phyloP scores from a whole-genome alignment of 2,113 vertebrate species.

The Sebastes fasciatus region DNA sequence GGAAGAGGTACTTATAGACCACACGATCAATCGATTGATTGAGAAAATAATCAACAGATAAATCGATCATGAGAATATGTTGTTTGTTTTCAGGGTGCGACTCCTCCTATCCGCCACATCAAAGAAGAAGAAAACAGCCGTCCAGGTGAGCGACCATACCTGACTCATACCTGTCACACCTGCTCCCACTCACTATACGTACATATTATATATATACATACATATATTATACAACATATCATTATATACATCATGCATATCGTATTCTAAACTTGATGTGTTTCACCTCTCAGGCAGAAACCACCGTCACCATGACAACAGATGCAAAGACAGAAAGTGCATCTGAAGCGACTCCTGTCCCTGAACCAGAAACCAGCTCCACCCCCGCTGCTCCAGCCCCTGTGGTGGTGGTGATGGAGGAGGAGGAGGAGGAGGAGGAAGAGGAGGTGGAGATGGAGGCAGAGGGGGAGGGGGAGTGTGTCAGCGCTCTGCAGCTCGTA shows the following conservation, averaged over 20 bases:
- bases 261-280: background rate
- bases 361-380: background rate
- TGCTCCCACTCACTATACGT: background rate
- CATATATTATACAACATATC: no score
- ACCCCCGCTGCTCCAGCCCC: constrained; percentile 12
- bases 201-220: no score
- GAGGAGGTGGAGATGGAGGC: constrained; percentile 84
- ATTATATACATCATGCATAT: background rate
- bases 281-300: constrained; percentile 27
- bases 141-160: constrained; percentile 57
- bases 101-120: constrained; percentile 76
- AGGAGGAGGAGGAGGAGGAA: constrained; percentile 78
- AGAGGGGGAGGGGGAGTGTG: constrained; percentile 87
- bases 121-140: constrained; percentile 69
- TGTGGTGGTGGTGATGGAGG: constrained; percentile 18
- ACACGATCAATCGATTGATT: no score
- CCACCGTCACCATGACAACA: constrained; percentile 14
- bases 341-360: background rate
- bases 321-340: background rate
- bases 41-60: no score
- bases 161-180: background rate
- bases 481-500: constrained; percentile 92
- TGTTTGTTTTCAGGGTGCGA: constrained; percentile 71
- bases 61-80: no score
- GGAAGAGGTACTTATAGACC: constrained; percentile 81